These are phyloP conservation scores for Amazona guildingii DNA, from an alignment of 2,113 vertebrate genomes.

Conservation along the genomic window DNA sequence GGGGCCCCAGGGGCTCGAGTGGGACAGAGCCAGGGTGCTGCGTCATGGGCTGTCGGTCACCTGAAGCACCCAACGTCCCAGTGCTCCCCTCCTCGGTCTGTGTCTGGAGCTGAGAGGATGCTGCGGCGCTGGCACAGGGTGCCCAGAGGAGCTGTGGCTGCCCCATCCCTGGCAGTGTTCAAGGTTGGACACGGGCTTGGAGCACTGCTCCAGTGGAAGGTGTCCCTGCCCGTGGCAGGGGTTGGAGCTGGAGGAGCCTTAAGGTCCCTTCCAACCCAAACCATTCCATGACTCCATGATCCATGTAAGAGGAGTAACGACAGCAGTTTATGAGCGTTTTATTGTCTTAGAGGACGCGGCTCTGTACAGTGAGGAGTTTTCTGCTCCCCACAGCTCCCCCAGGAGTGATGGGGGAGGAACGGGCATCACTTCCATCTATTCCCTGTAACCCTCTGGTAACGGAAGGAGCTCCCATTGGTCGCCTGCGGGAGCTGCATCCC, in stretches of 20 bases:
- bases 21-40: neutral
- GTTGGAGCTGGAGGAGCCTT: too few relatives aligned
- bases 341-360: neutral
- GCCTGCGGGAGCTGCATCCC: neutral
- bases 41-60: too few relatives aligned
- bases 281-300: neutral
- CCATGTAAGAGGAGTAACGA: too few relatives aligned
- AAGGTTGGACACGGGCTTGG: too few relatives aligned
- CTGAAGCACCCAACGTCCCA: accelerated
- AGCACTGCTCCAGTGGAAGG: neutral
- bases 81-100: neutral
- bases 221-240: too few relatives aligned
- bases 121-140: too few relatives aligned
- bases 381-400: neutral
- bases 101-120: too few relatives aligned
- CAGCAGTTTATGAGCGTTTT: accelerated
- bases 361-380: accelerated
- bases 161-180: too few relatives aligned
- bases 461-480: neutral
- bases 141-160: too few relatives aligned
- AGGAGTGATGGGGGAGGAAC: neutral
- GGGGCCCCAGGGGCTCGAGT: neutral
- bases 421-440: accelerated
- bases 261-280: too few relatives aligned
- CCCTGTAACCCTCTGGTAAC: too few relatives aligned